These are phyloP conservation scores for Mactra quadrangularis DNA, from an alignment of 1,140 invertebrate species.

Conservation along the genomic window DNA sequence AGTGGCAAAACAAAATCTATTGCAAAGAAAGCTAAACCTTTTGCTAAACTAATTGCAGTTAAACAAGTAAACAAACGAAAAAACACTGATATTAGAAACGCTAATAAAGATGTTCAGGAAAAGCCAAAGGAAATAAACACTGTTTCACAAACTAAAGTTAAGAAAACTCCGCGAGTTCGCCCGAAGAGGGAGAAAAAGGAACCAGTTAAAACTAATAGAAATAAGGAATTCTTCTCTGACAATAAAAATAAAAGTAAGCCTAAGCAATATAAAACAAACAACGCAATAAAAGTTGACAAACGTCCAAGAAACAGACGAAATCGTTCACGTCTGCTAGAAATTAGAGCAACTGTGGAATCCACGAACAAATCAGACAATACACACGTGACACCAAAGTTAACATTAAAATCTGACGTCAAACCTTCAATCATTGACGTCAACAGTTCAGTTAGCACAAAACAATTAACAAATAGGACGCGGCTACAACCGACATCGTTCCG, in stretches of 20 bases:
- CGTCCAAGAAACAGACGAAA: constrained; percentile 1
- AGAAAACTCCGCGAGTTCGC: not conserved
- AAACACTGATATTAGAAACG: constrained; percentile 2
- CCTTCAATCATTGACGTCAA: constrained; percentile 41
- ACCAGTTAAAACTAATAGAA: constrained; percentile 2
- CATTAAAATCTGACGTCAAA: constrained; percentile 37
- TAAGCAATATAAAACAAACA: constrained; percentile 39
- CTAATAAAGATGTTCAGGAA: constrained; percentile 10
- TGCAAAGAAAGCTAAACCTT: constrained; percentile 24
- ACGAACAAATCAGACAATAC: not conserved
- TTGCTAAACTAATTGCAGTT: constrained; percentile 51
- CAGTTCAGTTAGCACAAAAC: constrained; percentile 16
- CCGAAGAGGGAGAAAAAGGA: constrained; percentile 37
- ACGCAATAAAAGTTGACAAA: constrained; percentile 41
- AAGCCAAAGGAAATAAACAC: constrained; percentile 1
- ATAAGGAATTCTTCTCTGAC: not conserved
- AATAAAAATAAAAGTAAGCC: constrained; percentile 8
- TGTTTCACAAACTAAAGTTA: not conserved
- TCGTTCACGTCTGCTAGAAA: constrained; percentile 48
- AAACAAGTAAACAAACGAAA: constrained; percentile 40
- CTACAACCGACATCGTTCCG: constrained; percentile 50
- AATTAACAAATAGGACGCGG: constrained; percentile 19
- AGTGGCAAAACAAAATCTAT: constrained; percentile 25
- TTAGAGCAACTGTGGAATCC: constrained; percentile 33
- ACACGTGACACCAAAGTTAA: constrained; percentile 7